Evolutionary conservation across 2,888 invertebrate genomes (phyloP), one percentile per base, ranked within the genome.

Genomic region (Petrophora chlorosata): DNA sequence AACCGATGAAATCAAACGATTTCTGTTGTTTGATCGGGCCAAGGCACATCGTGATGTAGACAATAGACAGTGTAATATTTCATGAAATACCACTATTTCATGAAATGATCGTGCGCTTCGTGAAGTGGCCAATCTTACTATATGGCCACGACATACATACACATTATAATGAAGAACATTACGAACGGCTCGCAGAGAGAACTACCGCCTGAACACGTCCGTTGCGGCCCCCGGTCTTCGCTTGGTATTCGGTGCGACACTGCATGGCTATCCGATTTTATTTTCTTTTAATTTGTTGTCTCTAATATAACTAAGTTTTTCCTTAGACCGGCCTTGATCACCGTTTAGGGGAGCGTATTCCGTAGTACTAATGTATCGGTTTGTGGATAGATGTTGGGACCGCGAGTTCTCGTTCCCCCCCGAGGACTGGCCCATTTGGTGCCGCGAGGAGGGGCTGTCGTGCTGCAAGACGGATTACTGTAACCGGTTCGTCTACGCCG

Each of bases 391-490:
- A 92, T 93, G 93, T 92, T 91, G 92, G 90, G 76, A 88, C 76
- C 85, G 82, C 81, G 85, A 85, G 73, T 83, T 78, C 68, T 85
- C 91, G 74, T 92, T 93, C 76, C 92, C 93, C 68, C 92, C 92
- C 61, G 91, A 91, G 73, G 88, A 83, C 76, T 83, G 82, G 81
- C 92, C 93, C 59, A 85, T 92, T 70, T 92, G 92, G 92, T 93
- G 93, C 87, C 91, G 92, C 67, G 85, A 85, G 61, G 70, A 75
- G 52, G 80, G 83, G 70, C 82, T 90, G 59, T 73, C 75, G 65
- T 95, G 95, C 93, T 95, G 95, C 90, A 80, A 91, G 70, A 89
- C 91, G 81, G 94, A 94, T 92, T 93, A 91, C 92, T 95, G 95
- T 93, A 95, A 94, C 76, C 79, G 76, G 49, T 42, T 26, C 40